Conservation (phyloP, 2,113 vertebrate species). For the Salvelinus alpinus region DNA sequence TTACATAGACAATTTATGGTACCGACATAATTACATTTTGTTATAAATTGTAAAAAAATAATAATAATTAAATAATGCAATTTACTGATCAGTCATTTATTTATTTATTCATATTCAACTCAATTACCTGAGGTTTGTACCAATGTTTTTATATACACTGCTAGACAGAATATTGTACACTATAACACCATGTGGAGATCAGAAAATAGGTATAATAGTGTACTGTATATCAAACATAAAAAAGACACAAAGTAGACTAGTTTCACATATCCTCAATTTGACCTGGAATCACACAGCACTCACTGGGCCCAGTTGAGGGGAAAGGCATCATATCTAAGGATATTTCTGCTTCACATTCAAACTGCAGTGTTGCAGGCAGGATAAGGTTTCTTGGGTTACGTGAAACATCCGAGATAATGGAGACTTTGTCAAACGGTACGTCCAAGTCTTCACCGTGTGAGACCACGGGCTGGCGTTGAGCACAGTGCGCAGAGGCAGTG, state of each 20-base stretch:
- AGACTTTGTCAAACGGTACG: conserved; percentile 7
- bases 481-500: neutral
- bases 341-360: conserved; percentile 10
- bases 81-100: neutral
- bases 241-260: neutral
- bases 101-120: neutral
- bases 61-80: no score
- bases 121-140: no score
- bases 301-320: neutral
- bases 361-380: conserved; percentile 1
- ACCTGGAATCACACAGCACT: neutral
- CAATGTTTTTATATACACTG: no score
- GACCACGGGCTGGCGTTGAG: neutral
- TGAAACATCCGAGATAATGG: neutral
- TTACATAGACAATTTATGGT: neutral
- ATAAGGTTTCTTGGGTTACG: conserved; percentile 2
- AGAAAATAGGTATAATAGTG: neutral
- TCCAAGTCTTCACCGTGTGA: conserved; percentile 1
- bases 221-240: neutral
- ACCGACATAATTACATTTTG: neutral
- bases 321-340: conserved; percentile 8
- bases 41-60: neutral
- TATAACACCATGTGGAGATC: neutral
- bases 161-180: neutral
- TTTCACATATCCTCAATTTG: conserved; percentile 4